Evolutionary conservation across 2,797 vertebrate species (phyloP), one percentile per base, ranked within the genome.

Genomic region (Nasua narica): DNA sequence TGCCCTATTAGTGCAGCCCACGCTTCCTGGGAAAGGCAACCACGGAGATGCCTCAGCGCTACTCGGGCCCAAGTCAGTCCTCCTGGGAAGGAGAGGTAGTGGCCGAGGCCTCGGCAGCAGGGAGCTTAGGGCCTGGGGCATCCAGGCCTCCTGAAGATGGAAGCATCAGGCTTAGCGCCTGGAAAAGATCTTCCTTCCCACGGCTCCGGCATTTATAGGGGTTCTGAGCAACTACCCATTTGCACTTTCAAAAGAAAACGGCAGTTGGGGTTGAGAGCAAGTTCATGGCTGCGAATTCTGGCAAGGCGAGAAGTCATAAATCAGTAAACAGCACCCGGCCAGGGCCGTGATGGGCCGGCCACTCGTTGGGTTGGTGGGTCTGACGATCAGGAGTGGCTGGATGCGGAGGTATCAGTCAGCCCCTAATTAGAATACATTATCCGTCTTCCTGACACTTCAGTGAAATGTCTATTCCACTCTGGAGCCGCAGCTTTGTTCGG

Each of bases 351-450:
- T 27, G 97, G 96, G 89, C 60, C 96, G 96, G 89, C 60, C 96
- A 58, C 84, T 69, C 50, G 88, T 9, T 77, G 95, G 96, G 96
- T 93, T 97, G 95, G 40, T 48, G 92, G 98, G 97, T 97, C 98
- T 50, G 46, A 70, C 95, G 91, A 97, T 92, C 96, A 93, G 97
- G 97, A 97, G 98, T 87, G 96, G 98, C 96, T 0, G 46, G 91
- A 69, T 92, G 94, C 52, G 43, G 91, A 96, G 92, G 93, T 76
- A 98, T 90, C 98, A 97, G 98, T 97, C 98, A 97, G 93, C 93
- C 97, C 95, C 98, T 99, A 98, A 99, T 99, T 99, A 98, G 99
- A 98, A 99, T 98, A 98, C 97, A 98, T 98, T 98, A 98, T 98
- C 98, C 98, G 84, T 98, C 98, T 98, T 97, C 98, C 98, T 98